Evolutionary conservation across 2,888 invertebrate species (phyloP), one percentile per base, ranked within the genome.

Genomic region (Adineta ricciae): DNA sequence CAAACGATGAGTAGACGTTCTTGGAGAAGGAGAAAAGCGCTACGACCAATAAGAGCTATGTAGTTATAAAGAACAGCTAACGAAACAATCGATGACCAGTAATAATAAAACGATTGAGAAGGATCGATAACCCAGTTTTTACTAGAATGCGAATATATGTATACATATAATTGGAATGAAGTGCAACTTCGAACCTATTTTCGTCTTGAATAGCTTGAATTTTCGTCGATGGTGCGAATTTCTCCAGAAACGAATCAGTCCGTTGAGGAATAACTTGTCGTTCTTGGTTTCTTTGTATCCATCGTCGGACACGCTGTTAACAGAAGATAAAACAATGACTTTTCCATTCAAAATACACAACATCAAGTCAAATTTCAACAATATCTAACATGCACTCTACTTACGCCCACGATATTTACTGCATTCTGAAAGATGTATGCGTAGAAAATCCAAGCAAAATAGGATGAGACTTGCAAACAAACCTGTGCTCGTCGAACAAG

Each of bases 21-120:
- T 91, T 96, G 95, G 88, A 97, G 92, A 90, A 96, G 95, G 94
- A 94, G 95, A 91, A 97, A 97, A 9, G 96, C 95, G 2, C 95
- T 93, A 85, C 97, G 93, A 24, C 95, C 95, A 88, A 96, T 93
- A 87, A 97, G 94, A 90, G 97, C 94, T 84, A 96, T 92, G 88
- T 95, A 92, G 90, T 97, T 97, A 92, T 97, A 97, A 84, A 96
- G 92, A 87, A 96, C 94, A 56, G 96, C 95, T 88, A 94, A 88
- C 2, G 95, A 94, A 83, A 97, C 95, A 86, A 96, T 91, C 87
- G 94, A 93, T 87, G 96, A 92, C 96, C 96, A 97, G 93, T 95
- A 92, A 87, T 96, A 96, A 91, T 95, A 95, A 85, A 93, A 93
- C 52, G 93, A 93, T 86, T 93, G 92, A 0, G 95, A 93, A 8